A percentile compares a stretch with the other conserved stretches of the same genome.
These are phyloP conservation scores for Pristionchus mayeri DNA, from an alignment of 2,888 invertebrate species.

Conservation along the genomic window DNA sequence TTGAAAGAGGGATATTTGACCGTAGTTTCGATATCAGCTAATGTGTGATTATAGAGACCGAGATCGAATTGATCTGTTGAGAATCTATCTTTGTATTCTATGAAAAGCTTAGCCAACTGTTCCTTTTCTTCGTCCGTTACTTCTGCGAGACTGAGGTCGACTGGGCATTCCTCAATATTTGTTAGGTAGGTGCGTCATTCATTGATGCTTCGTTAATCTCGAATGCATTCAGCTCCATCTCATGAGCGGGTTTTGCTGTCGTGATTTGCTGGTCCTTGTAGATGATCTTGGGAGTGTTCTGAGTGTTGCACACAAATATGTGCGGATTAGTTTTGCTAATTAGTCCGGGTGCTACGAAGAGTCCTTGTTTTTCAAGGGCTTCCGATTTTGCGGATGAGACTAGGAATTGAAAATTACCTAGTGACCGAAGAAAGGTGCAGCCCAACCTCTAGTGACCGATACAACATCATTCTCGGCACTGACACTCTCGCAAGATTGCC, in stretches of 20 bases:
- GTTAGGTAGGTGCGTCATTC: not conserved
- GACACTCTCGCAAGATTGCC: too few relatives aligned
- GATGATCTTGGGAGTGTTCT: not conserved
- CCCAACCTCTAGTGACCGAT: too few relatives aligned
- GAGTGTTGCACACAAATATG: not conserved
- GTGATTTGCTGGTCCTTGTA: not conserved
- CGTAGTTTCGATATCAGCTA: not conserved
- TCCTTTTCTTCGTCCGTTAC: not conserved
- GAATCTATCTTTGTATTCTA: not conserved
- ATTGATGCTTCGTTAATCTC: not conserved
- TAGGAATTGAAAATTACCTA: not conserved
- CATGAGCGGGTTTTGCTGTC: not conserved
- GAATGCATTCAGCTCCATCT: not conserved
- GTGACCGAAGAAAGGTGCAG: too few relatives aligned
- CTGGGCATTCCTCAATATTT: not conserved
- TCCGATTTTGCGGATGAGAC: not conserved
- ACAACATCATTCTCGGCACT: too few relatives aligned
- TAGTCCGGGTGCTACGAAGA: not conserved
- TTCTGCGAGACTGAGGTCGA: not conserved
- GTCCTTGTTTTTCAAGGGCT: not conserved
- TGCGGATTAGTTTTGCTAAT: not conserved
- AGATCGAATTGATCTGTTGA: conserved; percentile 6
- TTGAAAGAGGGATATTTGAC: not conserved
- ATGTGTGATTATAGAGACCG: not conserved
- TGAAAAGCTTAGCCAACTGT: not conserved